These are phyloP conservation scores for Paratrypauchen microcephalus DNA, from an alignment of 2,797 vertebrate species.

Conservation along the genomic window DNA sequence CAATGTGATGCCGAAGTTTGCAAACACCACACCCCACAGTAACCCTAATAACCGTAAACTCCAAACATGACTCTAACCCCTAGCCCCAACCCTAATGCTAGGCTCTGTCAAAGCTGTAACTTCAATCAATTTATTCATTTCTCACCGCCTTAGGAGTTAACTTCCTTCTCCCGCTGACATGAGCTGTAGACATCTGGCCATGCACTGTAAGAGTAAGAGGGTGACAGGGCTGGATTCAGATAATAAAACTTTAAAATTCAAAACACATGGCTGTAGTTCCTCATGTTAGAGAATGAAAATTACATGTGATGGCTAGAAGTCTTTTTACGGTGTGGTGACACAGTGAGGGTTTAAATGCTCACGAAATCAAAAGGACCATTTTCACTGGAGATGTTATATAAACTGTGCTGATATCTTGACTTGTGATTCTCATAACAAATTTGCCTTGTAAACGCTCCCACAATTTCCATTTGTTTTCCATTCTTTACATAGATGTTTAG, in stretches of 20 bases:
- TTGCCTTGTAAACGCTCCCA: slow-evolving; percentile 26
- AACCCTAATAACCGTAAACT: too few relatives aligned
- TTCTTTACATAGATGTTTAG: slow-evolving; percentile 39
- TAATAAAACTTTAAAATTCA: slow-evolving; percentile 25
- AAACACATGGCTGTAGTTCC: slow-evolving; percentile 37
- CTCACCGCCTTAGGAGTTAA: slow-evolving; percentile 6
- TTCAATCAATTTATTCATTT: slow-evolving; percentile 16
- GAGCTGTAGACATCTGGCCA: slow-evolving; percentile 16
- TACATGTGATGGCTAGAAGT: slow-evolving; percentile 15
- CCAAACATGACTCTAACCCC: too few relatives aligned
- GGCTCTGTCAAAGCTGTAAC: slow-evolving; percentile 9
- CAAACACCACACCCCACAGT: too few relatives aligned
- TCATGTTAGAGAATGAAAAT: slow-evolving; percentile 29
- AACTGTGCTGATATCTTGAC: slow-evolving; percentile 22
- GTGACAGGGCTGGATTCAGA: slow-evolving; percentile 32
- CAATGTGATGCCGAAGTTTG: too few relatives aligned
- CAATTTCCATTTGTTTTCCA: slow-evolving; percentile 39
- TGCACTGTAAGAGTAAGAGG: slow-evolving; percentile 24
- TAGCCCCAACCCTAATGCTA: too few relatives aligned
- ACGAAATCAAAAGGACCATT: slow-evolving; percentile 20
- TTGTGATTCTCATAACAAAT: slow-evolving; percentile 41
- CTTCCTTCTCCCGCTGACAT: slow-evolving; percentile 10
- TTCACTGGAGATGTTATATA: slow-evolving; percentile 34
- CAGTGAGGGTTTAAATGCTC: slow-evolving; percentile 20
- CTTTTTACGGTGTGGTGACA: slow-evolving; percentile 35